Conservation (phyloP, 2,797 vertebrate species). For the Pseudotriccus pelzelni region DNA sequence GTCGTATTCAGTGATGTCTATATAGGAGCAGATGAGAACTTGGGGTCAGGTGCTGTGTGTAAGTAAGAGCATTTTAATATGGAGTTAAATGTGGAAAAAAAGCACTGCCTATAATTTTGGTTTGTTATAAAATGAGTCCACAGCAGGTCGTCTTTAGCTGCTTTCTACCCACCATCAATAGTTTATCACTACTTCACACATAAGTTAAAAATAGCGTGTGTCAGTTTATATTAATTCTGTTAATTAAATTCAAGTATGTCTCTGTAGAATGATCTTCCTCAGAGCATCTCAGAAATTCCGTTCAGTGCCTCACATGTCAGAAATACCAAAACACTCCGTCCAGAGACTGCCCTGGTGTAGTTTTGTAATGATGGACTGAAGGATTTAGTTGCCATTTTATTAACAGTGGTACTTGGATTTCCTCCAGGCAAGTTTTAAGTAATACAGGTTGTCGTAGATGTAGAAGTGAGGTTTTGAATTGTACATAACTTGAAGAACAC, state of each 20-base stretch:
- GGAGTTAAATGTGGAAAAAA: background rate
- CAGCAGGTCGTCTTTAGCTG: background rate
- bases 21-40: background rate
- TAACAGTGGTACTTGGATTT: background rate
- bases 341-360: background rate
- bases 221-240: background rate
- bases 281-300: background rate
- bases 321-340: background rate
- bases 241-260: background rate
- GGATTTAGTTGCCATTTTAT: background rate
- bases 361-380: background rate
- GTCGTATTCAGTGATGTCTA: background rate
- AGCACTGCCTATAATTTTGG: background rate
- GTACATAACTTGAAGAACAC: background rate
- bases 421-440: conserved; percentile 16
- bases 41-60: background rate
- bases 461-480: conserved; percentile 2
- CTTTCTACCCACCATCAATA: background rate
- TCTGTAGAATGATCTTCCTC: background rate
- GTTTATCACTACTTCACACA: background rate
- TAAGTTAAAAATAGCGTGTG: background rate
- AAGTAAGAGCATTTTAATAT: background rate
- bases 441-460: conserved; percentile 15
- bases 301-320: background rate
- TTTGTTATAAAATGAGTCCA: background rate